Evolutionary conservation across 2,113 vertebrate genomes (phyloP).

Genomic region (Lucifuga dentata): DNA sequence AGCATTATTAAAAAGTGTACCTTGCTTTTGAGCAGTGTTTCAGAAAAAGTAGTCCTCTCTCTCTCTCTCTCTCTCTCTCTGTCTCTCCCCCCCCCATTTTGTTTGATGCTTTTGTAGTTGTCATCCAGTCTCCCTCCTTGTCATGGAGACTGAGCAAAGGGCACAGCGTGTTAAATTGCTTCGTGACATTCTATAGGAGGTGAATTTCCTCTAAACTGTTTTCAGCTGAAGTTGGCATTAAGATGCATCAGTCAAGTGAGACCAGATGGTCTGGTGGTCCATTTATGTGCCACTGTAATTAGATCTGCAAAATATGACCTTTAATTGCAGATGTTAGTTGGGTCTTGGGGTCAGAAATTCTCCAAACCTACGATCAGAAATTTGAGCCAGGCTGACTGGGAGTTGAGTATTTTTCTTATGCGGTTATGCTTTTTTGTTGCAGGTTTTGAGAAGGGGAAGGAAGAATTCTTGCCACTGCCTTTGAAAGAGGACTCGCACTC

Average conservation of each 20-base stretch:
- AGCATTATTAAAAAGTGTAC: background rate
- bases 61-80: background rate
- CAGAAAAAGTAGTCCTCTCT: background rate
- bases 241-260: constrained; percentile 46
- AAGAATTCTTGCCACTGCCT: constrained; percentile 88
- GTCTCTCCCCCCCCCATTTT: constrained; percentile 13
- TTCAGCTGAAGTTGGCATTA: constrained; percentile 50
- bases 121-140: background rate
- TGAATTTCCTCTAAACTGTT: constrained; percentile 36
- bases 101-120: constrained; percentile 29
- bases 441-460: constrained; percentile 95
- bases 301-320: too few species aligned
- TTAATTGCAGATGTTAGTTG: too few species aligned
- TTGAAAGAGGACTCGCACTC: constrained; percentile 91
- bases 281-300: constrained; percentile 9
- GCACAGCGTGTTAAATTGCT: background rate
- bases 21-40: background rate
- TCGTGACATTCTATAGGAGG: background rate
- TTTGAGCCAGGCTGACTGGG: too few species aligned
- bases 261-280: constrained; percentile 52
- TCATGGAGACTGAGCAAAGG: background rate
- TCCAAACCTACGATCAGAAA: too few species aligned
- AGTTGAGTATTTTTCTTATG: background rate
- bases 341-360: too few species aligned
- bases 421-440: constrained; percentile 41